Evolutionary conservation across 2,888 invertebrate genomes (phyloP).

Genomic region (Drosophila kokeensis): DNA sequence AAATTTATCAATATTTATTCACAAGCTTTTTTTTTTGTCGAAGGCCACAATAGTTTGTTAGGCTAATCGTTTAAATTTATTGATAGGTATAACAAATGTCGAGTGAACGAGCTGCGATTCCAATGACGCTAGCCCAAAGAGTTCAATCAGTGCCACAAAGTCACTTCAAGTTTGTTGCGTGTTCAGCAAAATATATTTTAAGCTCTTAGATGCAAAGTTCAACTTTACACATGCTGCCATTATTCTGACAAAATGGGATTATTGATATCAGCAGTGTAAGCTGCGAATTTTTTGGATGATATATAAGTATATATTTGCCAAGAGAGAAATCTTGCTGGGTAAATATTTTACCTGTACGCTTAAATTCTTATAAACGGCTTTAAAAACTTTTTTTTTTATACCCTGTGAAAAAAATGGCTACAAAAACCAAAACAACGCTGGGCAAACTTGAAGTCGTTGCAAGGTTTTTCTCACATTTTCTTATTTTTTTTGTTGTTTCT

Average conservation of each 20-base stretch:
- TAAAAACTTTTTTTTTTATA: slow-evolving; percentile 68
- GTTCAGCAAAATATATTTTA: not conserved
- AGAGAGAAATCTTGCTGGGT: slow-evolving; percentile 40
- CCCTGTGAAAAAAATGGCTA: slow-evolving; percentile 24
- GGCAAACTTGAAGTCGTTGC: slow-evolving; percentile 48
- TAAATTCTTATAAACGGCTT: slow-evolving; percentile 64
- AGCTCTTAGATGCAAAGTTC: not conserved
- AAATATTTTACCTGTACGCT: slow-evolving; percentile 41
- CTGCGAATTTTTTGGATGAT: slow-evolving; percentile 31
- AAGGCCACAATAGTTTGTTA: not conserved
- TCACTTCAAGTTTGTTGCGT: not conserved
- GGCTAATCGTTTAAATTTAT: not conserved
- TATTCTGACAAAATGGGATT: slow-evolving; percentile 60
- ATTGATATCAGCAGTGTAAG: slow-evolving; percentile 71
- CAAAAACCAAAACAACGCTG: slow-evolving; percentile 13
- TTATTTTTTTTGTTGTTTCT: not conserved
- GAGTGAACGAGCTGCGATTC: not conserved
- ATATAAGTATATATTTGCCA: slow-evolving; percentile 14
- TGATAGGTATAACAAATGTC: not conserved
- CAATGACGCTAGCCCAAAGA: not conserved
- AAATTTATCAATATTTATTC: slow-evolving; percentile 25
- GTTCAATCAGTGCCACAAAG: not conserved
- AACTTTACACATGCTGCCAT: not conserved
- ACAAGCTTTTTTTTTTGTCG: not conserved
- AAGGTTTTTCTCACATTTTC: slow-evolving; percentile 20